Evolutionary conservation across 2,113 vertebrate species (phyloP).

Genomic region (Ammodytes marinus): DNA sequence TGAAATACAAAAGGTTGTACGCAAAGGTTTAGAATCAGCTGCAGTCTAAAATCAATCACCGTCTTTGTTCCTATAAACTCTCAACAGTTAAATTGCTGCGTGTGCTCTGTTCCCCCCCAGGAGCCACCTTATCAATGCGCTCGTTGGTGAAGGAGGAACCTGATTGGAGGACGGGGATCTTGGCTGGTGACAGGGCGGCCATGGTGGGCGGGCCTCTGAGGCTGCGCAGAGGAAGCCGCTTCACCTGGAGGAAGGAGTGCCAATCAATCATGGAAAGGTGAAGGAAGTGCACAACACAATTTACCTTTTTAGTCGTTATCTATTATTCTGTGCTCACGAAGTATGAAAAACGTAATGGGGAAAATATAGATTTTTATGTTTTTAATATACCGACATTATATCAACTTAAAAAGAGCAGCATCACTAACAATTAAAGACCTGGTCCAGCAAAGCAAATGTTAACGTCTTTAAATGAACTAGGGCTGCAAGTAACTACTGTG

Average conservation of each 20-base stretch:
- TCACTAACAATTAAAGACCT: background rate
- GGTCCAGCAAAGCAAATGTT: background rate
- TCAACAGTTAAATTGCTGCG: background rate
- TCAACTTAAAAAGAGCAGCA: background rate
- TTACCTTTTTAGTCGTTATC: too few species aligned
- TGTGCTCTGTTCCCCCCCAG: constrained; percentile 56
- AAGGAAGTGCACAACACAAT: constrained; percentile 8
- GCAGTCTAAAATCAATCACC: background rate
- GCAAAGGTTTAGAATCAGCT: too few species aligned
- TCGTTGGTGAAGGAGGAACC: constrained; percentile 88
- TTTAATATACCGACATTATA: background rate
- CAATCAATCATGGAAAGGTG: constrained; percentile 90
- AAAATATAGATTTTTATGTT: background rate
- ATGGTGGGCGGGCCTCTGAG: constrained; percentile 82
- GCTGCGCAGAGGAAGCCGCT: constrained; percentile 87
- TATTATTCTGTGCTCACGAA: too few species aligned
- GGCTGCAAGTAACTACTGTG: background rate
- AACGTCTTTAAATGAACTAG: too few species aligned
- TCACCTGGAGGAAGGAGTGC: constrained; percentile 91
- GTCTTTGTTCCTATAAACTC: background rate
- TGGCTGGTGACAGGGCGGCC: constrained; percentile 75
- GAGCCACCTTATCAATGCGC: constrained; percentile 86
- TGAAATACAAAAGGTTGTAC: too few species aligned
- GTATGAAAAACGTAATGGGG: background rate
- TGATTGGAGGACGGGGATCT: constrained; percentile 84